A percentile compares a stretch with the other conserved stretches of the same genome.
phyloP scores from a whole-genome alignment of 2,888 invertebrate species.

The Calameuta filiformis region DNA sequence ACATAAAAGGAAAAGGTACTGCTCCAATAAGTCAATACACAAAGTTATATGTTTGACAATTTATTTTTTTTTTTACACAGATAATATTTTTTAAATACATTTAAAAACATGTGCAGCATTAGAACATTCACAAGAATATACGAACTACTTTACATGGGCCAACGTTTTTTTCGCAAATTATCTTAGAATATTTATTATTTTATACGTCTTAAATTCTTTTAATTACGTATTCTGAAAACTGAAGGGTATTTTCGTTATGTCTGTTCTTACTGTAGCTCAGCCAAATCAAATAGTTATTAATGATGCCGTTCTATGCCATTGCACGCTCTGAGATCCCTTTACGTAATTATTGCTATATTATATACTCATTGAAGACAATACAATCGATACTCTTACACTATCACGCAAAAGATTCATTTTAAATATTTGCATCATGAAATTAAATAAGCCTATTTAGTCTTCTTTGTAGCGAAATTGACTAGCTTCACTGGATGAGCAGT shows the following conservation, averaged over 20 bases:
- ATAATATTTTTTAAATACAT: slow-evolving; percentile 14
- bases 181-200: neutral
- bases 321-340: neutral
- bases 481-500: neutral
- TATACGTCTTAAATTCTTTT: too few relatives aligned
- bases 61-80: neutral
- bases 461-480: neutral
- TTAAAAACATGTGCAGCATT: slow-evolving; percentile 17
- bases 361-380: neutral
- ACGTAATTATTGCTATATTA: neutral
- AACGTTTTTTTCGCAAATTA: neutral
- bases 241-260: neutral
- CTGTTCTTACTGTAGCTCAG: neutral
- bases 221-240: neutral
- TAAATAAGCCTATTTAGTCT: neutral
- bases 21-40: neutral
- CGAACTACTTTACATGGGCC: neutral
- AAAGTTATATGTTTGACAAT: neutral
- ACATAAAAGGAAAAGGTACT: neutral
- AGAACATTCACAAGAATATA: slow-evolving; percentile 13
- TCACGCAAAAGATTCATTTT: neutral
- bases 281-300: neutral
- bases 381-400: neutral
- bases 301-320: neutral
- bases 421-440: neutral